Percentiles rank a stretch among this genome's conserved stretches.
Conservation (phyloP, 2,888 invertebrate species). For the Heteropelma amictum region DNA sequence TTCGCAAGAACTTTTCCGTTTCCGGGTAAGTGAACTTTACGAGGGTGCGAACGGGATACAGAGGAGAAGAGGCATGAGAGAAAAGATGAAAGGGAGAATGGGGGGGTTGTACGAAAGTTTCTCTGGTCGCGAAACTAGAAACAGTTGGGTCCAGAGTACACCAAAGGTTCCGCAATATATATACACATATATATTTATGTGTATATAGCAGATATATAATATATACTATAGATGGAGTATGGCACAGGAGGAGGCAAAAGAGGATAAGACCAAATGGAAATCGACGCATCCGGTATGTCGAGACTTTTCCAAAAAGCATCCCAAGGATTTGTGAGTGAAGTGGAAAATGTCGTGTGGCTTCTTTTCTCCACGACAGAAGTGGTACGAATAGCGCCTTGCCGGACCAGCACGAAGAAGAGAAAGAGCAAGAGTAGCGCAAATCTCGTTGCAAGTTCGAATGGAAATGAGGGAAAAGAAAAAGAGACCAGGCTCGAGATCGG, state of each 20-base stretch:
- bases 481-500: conserved; percentile 11
- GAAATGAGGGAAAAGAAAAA: conserved; percentile 5
- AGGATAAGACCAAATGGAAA: conserved; percentile 65
- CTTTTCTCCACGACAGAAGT: conserved; percentile 32
- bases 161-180: neutral
- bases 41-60: conserved; percentile 54
- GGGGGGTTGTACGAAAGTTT: conserved; percentile 57
- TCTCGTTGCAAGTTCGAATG: conserved; percentile 46
- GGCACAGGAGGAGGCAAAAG: conserved; percentile 45
- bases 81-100: conserved; percentile 27
- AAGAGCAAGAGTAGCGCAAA: conserved; percentile 38
- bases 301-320: conserved; percentile 43
- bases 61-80: no score
- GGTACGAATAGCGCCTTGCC: conserved; percentile 12
- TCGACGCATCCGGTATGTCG: conserved; percentile 56
- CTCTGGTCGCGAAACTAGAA: conserved; percentile 28
- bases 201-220: no score
- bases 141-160: conserved; percentile 30
- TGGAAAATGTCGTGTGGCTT: conserved; percentile 31
- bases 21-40: conserved; percentile 70
- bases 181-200: neutral
- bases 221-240: no score
- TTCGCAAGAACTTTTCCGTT: conserved; percentile 64
- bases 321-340: conserved; percentile 25
- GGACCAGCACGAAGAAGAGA: conserved; percentile 1